Percentiles rank a stretch among this genome's conserved stretches.
phyloP scores from a whole-genome alignment of 2,113 vertebrate genomes.

The Prionailurus bengalensis region DNA sequence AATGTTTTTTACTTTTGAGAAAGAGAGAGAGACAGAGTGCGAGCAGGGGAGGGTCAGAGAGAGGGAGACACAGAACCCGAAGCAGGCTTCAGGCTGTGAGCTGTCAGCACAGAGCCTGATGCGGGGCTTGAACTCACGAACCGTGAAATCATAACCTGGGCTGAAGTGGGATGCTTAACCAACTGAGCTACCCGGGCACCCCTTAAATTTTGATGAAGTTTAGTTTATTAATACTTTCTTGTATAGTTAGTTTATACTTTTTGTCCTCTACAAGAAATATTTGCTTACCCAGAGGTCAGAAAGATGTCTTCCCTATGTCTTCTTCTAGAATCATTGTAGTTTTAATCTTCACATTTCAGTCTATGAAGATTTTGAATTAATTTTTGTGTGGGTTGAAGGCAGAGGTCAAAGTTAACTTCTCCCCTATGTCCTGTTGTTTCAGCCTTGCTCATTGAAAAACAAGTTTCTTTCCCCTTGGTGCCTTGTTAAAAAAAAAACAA shows the following conservation, averaged over 20 bases:
- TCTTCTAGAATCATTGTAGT: not conserved
- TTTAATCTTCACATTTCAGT: conserved; percentile 42
- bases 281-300: not conserved
- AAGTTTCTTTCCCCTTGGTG: not conserved
- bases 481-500: conserved; percentile 19
- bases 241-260: not conserved
- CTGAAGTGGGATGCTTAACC: too few species aligned
- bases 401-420: not conserved
- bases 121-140: too few species aligned
- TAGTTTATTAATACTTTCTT: not conserved
- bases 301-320: not conserved
- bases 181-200: too few species aligned
- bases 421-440: not conserved
- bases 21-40: too few species aligned
- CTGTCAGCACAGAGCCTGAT: too few species aligned
- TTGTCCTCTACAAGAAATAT: not conserved
- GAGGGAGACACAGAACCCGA: too few species aligned
- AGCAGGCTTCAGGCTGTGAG: too few species aligned
- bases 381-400: not conserved
- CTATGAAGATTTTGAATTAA: conserved; percentile 32
- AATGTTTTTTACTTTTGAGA: too few species aligned
- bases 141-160: too few species aligned
- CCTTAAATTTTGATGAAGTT: conserved; percentile 8
- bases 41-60: too few species aligned
- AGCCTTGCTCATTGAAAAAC: not conserved